Base-by-base conservation (phyloP, 2,113 vertebrate species). In the Hippocampus zosterae region DNA sequence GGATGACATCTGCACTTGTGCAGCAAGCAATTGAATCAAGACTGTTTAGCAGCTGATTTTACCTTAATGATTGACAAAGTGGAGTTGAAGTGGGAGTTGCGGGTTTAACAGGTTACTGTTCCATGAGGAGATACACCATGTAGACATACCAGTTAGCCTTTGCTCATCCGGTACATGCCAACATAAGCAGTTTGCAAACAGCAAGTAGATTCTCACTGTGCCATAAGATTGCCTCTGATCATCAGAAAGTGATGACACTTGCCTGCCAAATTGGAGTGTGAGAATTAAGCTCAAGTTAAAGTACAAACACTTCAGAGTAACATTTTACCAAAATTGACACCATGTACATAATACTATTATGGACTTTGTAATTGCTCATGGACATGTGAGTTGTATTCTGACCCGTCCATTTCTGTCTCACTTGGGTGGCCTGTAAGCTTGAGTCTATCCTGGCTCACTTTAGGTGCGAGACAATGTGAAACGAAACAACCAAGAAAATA, bases 61-160 rank as follows among this genome's bases (percentile, higher is more conserved):
- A 68, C 68, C 74, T 88, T 87, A 90, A 82, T 88, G 69, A 90
- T 88, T 90, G 66, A 33, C 42, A 21, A 61, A 19, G 15, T 64
- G 9, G 50, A 73, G 53, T 44, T 69, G 55, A 59, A 74, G 74
- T 60, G 42, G 69, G 52, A 61, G 67, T n/a, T 71, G 33, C 33
- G 33, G 33, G 33, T 23, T 67, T 5, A 57, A 70, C 65, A 55
- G 77, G 69, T 82, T 73, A 72, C 41, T 6, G 16, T 50, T 50
- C 16, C 21, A 55, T 50, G 48, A 5, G 48, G 16, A 50, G 48
- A 50, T 23, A 23, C 52, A 10, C 9, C 52, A 53, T 9, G 33
- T 3, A 9, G n/a, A 21, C 6, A 8, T 21, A 11, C 42, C 42
- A 44, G 42, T 44, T 10, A 44, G 10, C 42, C 42, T 44, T 13